Base-by-base conservation (phyloP, 92 coral and sea anemone genomes). In the Porites cylindrica region DNA sequence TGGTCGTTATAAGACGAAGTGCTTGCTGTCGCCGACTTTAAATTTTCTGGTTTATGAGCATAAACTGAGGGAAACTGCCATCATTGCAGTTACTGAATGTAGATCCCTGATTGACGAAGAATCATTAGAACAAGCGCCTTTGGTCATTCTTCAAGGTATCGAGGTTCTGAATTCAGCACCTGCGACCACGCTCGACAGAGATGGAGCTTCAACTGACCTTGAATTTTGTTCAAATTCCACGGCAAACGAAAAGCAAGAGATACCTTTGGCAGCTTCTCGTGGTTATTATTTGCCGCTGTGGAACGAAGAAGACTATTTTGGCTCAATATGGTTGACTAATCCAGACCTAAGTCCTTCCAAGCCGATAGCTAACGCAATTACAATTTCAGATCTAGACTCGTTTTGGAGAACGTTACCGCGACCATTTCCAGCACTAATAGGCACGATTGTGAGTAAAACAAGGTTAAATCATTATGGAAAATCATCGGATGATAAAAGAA, bases 381-480 rank as follows among this genome's bases (percentile, higher is more conserved):
- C 94, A 11, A 77, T 91, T 62, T 14, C 47, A 18, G 94, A 91
- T 78, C 94, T 91, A 14, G 91, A 82, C 43, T 8, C 82, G 50
- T 91, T 91, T 80, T 76, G 91, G 88, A 43, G 52, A 59, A 65
- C 78, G 52, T 82, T 91, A 24, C 70, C 69, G 19, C 78, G 91
- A 5, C 91, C 88, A 14, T 91, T 80, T 60, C 94, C 94, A 58
- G 94, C 94, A n/a, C 16, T 91, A 69, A 78, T 91, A 19, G 94
- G 85, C 32, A 80, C 85, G 68, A 77, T 91, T n/a, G 94, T 91
- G 11, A 78, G 91, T 19, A 91, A 91, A 82, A 81, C 91, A 58
- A 87, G 91, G 84, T n/a, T 91, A 4, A 78, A 85, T 52, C 88
- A 78, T 86, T 91, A 83, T 53, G 93, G 93, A n/a, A 91, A 89